phyloP scores from a whole-genome alignment of 2,113 vertebrate species.

The Gopherus flavomarginatus region DNA sequence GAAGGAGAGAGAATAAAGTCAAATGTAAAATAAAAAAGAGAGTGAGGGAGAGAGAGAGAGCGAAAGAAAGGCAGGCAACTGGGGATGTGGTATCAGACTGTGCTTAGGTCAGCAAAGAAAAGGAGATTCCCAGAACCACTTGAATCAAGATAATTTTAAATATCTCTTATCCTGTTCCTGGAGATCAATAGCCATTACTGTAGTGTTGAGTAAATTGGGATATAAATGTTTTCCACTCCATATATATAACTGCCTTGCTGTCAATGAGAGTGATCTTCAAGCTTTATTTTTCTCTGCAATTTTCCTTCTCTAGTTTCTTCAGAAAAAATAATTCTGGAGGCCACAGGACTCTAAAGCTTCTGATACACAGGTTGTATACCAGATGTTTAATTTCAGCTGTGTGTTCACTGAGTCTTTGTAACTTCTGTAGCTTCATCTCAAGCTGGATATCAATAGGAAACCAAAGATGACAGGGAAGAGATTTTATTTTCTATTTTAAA shows the following conservation, averaged over 20 bases:
- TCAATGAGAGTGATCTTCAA: not conserved
- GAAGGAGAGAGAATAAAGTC: not conserved
- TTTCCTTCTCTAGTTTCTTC: not conserved
- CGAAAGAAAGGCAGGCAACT: not conserved
- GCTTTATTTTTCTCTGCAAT: not conserved
- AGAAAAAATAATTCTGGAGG: not conserved
- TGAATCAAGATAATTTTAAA: conserved; percentile 1
- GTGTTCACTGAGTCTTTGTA: not conserved
- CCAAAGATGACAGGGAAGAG: not conserved
- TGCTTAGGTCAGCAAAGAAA: not conserved
- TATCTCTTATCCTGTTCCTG: not conserved
- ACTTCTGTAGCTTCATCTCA: not conserved
- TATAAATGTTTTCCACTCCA: not conserved
- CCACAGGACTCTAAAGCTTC: not conserved
- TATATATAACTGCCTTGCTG: not conserved
- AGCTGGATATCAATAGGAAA: not conserved
- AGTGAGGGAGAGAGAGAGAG: not conserved
- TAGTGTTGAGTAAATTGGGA: not conserved
- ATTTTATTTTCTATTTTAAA: accelerated
- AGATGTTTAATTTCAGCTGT: not conserved
- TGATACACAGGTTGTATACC: not conserved
- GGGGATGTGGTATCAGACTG: not conserved
- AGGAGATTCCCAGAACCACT: conserved; percentile 6
- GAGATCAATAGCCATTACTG: conserved; percentile 25
- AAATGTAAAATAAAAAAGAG: not conserved